phyloP scores from a whole-genome alignment of 2,888 invertebrate genomes.

The Liodrosophila aerea region DNA sequence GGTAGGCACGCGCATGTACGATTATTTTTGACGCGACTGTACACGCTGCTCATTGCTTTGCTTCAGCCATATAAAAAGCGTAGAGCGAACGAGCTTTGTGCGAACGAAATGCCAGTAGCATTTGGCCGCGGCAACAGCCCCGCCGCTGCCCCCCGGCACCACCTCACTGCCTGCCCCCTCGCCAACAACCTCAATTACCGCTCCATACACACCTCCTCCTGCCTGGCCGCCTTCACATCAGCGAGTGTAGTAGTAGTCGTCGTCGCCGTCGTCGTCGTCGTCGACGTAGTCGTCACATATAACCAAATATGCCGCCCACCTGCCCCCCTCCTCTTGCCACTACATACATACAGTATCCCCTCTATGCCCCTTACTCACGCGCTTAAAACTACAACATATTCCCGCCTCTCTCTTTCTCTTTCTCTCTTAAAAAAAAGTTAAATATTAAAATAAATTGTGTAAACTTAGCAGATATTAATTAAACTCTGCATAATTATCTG shows the following conservation, averaged over 20 bases:
- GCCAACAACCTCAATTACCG: background rate
- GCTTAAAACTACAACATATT: slow-evolving; percentile 37
- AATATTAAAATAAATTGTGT: slow-evolving; percentile 6
- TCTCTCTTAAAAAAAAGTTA: slow-evolving; percentile 2
- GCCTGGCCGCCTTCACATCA: slow-evolving; percentile 31
- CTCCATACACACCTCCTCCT: slow-evolving; percentile 12
- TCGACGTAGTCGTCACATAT: slow-evolving; percentile 42
- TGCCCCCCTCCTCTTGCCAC: slow-evolving; percentile 13
- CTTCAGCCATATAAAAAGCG: slow-evolving; percentile 73
- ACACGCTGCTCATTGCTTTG: slow-evolving; percentile 44
- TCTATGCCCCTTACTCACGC: slow-evolving; percentile 27
- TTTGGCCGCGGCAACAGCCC: slow-evolving; percentile 67
- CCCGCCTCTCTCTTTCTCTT: slow-evolving; percentile 2
- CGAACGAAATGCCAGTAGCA: slow-evolving; percentile 78
- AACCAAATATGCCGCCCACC: slow-evolving; percentile 56
- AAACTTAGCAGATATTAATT: background rate
- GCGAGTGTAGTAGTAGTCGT: slow-evolving; percentile 32
- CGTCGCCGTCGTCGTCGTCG: slow-evolving; percentile 34
- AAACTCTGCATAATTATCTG: slow-evolving; percentile 1
- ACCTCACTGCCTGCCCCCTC: background rate
- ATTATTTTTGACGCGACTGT: slow-evolving; percentile 77
- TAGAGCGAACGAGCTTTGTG: slow-evolving; percentile 72
- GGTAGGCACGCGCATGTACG: slow-evolving; percentile 64
- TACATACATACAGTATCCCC: background rate
- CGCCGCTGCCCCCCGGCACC: slow-evolving; percentile 27